Evolutionary conservation across 2,113 vertebrate genomes (phyloP).

Genomic region (Australoheros scitulus): DNA sequence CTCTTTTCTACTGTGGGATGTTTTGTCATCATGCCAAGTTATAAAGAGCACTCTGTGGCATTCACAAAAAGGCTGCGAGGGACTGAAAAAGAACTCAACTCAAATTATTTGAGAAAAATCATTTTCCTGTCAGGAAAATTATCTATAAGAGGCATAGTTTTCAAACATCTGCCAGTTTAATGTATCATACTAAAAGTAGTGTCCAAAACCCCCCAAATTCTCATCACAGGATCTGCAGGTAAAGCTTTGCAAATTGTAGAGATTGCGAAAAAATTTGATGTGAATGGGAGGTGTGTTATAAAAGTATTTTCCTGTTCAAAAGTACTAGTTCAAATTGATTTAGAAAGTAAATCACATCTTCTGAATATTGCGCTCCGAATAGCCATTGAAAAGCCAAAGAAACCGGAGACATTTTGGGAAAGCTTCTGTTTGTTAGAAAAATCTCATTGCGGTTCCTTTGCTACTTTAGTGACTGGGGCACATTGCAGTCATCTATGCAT

Average conservation of each 20-base stretch:
- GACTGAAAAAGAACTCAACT: neutral
- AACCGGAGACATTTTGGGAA: neutral
- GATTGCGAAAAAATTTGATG: neutral
- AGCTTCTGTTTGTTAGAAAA: neutral
- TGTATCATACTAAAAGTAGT: neutral
- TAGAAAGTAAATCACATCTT: neutral
- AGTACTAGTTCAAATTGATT: neutral
- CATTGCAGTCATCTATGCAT: neutral
- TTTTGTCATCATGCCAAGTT: neutral
- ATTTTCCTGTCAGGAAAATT: neutral
- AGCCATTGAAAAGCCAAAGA: neutral
- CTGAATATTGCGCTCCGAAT: neutral
- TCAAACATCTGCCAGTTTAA: neutral
- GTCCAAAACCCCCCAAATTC: neutral
- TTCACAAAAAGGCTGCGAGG: neutral
- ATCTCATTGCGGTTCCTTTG: neutral
- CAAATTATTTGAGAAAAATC: neutral
- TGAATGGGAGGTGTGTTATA: neutral
- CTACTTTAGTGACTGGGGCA: neutral
- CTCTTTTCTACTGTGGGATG: neutral
- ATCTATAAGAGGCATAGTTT: too few relatives aligned
- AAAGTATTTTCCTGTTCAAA: neutral
- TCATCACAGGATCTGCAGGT: neutral
- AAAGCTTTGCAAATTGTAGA: neutral
- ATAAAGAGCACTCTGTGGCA: neutral